phyloP scores from a whole-genome alignment of 2,797 vertebrate species.

The Megalops cyprinoides region DNA sequence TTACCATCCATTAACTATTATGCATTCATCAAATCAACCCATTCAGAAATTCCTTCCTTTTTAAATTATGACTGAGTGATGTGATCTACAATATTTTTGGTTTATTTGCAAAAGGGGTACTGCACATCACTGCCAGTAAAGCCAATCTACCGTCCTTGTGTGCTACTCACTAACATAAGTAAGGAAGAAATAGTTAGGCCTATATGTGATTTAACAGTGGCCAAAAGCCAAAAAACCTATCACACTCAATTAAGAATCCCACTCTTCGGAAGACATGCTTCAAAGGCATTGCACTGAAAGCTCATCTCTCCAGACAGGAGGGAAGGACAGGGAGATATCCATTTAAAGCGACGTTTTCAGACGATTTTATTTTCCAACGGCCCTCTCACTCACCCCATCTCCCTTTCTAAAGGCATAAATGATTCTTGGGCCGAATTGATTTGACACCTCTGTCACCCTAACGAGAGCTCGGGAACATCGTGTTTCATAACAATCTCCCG shows the following conservation, averaged over 20 bases:
- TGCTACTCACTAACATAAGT: not conserved
- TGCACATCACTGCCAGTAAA: too few relatives aligned
- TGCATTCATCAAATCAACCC: too few relatives aligned
- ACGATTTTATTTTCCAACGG: not conserved
- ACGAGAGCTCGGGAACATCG: not conserved
- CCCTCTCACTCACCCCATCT: not conserved
- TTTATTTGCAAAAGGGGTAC: too few relatives aligned
- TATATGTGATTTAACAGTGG: not conserved
- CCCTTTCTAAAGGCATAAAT: not conserved
- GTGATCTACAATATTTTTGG: too few relatives aligned
- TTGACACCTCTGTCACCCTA: conserved; percentile 1
- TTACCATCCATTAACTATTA: too few relatives aligned
- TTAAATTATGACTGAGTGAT: too few relatives aligned
- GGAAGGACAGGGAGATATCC: not conserved
- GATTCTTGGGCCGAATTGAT: not conserved
- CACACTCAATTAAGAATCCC: not conserved
- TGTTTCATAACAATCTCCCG: not conserved
- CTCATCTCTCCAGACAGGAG: not conserved
- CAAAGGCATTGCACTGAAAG: not conserved
- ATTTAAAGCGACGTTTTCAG: not conserved
- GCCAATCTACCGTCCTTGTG: too few relatives aligned
- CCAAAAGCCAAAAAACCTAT: not conserved
- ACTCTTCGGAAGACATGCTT: not conserved
- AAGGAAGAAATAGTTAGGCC: not conserved
- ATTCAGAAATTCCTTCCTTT: too few relatives aligned